Percentiles rank a stretch among this genome's conserved stretches.
phyloP scores from a whole-genome alignment of 2,888 invertebrate genomes.

The Aspidapion aeneum region DNA sequence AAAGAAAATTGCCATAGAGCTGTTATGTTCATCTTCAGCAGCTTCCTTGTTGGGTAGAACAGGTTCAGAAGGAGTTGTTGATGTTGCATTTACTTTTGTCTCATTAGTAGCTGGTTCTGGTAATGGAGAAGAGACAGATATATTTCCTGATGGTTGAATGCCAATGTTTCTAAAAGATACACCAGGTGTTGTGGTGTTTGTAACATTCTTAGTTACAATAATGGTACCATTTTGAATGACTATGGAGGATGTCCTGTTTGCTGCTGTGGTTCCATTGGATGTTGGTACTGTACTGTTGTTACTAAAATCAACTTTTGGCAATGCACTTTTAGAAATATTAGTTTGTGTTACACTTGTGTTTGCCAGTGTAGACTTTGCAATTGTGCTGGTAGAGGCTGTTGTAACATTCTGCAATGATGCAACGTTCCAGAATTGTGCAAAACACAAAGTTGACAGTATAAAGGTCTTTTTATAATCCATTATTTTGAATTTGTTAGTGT shows the following conservation, averaged over 20 bases:
- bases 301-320: neutral
- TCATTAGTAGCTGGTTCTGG: constrained; percentile 17
- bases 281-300: neutral
- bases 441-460: constrained; percentile 26
- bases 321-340: neutral
- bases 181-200: neutral
- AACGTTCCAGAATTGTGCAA: constrained; percentile 35
- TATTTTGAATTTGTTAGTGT: too few relatives aligned
- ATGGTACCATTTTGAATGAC: neutral
- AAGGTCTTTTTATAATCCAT: constrained; percentile 8
- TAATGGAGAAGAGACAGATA: neutral
- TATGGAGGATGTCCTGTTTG: constrained; percentile 1
- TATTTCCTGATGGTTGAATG: neutral
- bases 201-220: neutral
- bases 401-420: constrained; percentile 30
- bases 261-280: neutral
- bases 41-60: constrained; percentile 85
- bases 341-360: neutral
- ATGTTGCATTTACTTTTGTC: constrained; percentile 44
- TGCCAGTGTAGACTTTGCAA: neutral
- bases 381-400: neutral
- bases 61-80: constrained; percentile 63
- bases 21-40: constrained; percentile 94
- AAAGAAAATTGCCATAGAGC: constrained; percentile 97
- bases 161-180: neutral